These are phyloP conservation scores for Terebella lapidaria DNA, from an alignment of 2,888 invertebrate genomes.

Conservation along the genomic window DNA sequence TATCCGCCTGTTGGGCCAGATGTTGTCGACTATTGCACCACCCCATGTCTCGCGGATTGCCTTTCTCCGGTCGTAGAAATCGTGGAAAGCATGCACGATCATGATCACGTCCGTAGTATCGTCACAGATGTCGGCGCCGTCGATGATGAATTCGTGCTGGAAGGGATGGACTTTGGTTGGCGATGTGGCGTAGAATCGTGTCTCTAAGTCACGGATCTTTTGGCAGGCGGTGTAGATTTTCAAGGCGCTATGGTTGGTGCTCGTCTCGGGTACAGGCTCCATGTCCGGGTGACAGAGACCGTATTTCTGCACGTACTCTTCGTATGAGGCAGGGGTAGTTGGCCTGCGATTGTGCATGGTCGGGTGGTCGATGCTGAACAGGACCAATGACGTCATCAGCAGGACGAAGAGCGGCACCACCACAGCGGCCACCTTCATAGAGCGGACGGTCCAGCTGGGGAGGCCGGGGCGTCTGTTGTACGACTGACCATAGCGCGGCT, in stretches of 20 bases:
- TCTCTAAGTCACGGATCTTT: neutral
- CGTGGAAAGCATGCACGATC: constrained; percentile 56
- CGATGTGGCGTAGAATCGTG: neutral
- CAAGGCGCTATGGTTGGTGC: neutral
- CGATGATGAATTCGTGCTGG: neutral
- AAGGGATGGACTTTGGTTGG: neutral
- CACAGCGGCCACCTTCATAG: neutral
- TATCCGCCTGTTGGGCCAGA: constrained; percentile 17
- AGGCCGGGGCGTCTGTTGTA: too few species aligned
- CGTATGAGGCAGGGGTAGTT: too few species aligned
- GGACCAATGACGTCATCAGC: neutral
- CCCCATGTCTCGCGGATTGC: constrained; percentile 43
- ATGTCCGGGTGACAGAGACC: neutral
- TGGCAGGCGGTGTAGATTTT: neutral
- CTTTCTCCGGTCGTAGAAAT: constrained; percentile 57
- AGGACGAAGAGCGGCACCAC: neutral
- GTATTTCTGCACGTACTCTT: neutral
- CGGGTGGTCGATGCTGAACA: neutral
- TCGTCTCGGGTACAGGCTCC: neutral
- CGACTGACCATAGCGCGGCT: too few species aligned
- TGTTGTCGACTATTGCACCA: constrained; percentile 2
- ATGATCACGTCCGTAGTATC: constrained; percentile 17
- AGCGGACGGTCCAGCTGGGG: neutral
- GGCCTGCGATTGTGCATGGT: neutral
- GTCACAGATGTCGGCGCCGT: constrained; percentile 8